Evolutionary conservation across 2,888 invertebrate species (phyloP).

Genomic region (Craniophora ligustri): DNA sequence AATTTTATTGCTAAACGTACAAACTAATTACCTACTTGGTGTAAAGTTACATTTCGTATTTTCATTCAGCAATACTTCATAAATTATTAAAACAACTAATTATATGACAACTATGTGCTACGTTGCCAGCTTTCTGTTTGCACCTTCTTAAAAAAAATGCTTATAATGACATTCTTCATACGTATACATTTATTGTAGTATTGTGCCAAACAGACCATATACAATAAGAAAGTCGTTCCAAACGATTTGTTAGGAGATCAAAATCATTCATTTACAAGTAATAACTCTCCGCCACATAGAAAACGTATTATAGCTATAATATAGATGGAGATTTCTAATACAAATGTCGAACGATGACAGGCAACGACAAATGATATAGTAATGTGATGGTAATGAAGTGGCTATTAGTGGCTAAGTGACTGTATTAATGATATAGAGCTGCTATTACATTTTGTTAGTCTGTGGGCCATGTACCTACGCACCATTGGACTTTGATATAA

Average conservation of each 20-base stretch:
- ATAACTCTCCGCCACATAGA: constrained; percentile 33
- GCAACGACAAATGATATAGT: constrained; percentile 34
- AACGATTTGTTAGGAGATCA: constrained; percentile 28
- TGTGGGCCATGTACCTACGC: constrained; percentile 1
- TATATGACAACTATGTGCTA: too few relatives aligned
- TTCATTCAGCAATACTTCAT: too few relatives aligned
- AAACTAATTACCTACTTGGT: too few relatives aligned
- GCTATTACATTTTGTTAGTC: constrained; percentile 7
- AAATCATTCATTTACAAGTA: constrained; percentile 28
- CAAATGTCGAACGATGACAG: constrained; percentile 43
- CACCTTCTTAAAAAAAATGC: neutral
- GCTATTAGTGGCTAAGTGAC: constrained; percentile 1
- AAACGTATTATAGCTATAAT: too few relatives aligned
- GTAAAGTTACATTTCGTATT: too few relatives aligned
- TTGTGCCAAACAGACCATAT: too few relatives aligned
- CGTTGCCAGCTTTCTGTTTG: too few relatives aligned
- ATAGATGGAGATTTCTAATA: constrained; percentile 45
- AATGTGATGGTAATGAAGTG: constrained; percentile 25
- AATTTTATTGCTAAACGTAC: too few relatives aligned
- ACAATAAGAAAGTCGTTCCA: constrained; percentile 31
- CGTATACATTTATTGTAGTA: too few relatives aligned
- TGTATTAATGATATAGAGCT: constrained; percentile 4
- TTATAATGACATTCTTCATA: constrained; percentile 6
- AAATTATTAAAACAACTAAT: too few relatives aligned
- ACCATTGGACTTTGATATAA: too few relatives aligned